Evolutionary conservation across 2,797 vertebrate genomes (phyloP).

Genomic region (Danio aesculapii): DNA sequence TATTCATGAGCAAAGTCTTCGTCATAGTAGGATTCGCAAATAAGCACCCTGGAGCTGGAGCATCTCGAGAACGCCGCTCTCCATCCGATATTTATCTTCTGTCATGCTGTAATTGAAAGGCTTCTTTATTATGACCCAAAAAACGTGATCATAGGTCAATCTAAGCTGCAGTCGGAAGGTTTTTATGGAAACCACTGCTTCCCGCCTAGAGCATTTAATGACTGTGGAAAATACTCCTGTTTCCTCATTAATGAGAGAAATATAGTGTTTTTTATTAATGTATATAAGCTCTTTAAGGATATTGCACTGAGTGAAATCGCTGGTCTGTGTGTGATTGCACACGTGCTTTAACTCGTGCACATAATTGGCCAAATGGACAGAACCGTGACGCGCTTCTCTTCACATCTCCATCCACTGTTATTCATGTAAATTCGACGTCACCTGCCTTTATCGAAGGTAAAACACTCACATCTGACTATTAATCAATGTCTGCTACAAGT

Average conservation of each 20-base stretch:
- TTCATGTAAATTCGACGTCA: background rate
- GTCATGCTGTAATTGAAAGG: background rate
- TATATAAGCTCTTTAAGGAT: slow-evolving; percentile 57
- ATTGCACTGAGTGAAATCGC: slow-evolving; percentile 57
- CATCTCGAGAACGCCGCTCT: slow-evolving; percentile 64
- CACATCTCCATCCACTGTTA: background rate
- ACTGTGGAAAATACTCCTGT: background rate
- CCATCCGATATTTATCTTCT: background rate
- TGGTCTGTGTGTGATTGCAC: slow-evolving; percentile 64
- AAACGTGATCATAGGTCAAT: background rate
- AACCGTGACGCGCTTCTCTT: background rate
- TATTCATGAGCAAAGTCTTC: background rate
- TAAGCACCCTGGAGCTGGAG: background rate
- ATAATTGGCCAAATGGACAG: slow-evolving; percentile 63
- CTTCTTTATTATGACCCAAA: background rate
- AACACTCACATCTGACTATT: background rate
- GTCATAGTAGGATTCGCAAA: background rate
- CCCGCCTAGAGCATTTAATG: too few species aligned
- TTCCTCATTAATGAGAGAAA: slow-evolving; percentile 7
- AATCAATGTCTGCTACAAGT: background rate
- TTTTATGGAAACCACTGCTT: background rate
- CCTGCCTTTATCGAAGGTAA: background rate
- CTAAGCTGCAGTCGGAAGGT: background rate
- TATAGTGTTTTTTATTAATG: slow-evolving; percentile 45
- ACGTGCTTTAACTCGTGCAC: slow-evolving; percentile 73